Evolutionary conservation across 2,797 vertebrate species (phyloP).

Genomic region (Cyprinella venusta): DNA sequence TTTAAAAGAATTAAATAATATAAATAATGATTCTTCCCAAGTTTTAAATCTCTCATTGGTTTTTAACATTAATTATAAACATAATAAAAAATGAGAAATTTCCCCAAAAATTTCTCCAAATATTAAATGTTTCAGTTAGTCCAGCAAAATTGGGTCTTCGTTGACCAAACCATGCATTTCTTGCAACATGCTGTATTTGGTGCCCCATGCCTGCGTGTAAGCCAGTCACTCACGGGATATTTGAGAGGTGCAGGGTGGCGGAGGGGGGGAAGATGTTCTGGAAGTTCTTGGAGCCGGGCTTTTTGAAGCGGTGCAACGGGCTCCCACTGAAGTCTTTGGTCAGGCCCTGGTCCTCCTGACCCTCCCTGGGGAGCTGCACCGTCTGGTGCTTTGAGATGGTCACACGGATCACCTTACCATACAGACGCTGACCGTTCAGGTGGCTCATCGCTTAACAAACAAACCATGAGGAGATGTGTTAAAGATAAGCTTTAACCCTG

Average conservation of each 20-base stretch:
- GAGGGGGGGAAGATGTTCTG: conserved; percentile 92
- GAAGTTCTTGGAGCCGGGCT: conserved; percentile 88
- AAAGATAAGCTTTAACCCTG: not conserved
- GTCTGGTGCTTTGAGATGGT: conserved; percentile 86
- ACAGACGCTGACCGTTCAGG: conserved; percentile 88
- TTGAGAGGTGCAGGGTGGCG: conserved; percentile 90
- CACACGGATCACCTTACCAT: conserved; percentile 84
- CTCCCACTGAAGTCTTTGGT: conserved; percentile 90
- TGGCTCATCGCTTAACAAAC: conserved; percentile 82
- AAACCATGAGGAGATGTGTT: conserved; percentile 1
- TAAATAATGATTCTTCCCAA: not conserved
- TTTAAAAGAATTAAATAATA: not conserved
- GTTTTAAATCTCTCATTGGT: not conserved
- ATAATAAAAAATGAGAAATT: not conserved
- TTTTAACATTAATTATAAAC: no score
- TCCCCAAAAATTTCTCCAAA: no score
- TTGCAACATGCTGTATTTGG: not conserved
- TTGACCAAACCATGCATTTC: not conserved
- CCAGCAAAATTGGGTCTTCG: not conserved
- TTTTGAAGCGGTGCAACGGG: conserved; percentile 91
- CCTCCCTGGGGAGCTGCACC: conserved; percentile 86
- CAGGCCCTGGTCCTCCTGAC: conserved; percentile 83
- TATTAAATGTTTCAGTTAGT: not conserved
- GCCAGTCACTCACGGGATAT: conserved; percentile 85
- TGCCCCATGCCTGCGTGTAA: not conserved